Conservation (phyloP, 2,888 invertebrate species). For the Agrypnus murinus region DNA sequence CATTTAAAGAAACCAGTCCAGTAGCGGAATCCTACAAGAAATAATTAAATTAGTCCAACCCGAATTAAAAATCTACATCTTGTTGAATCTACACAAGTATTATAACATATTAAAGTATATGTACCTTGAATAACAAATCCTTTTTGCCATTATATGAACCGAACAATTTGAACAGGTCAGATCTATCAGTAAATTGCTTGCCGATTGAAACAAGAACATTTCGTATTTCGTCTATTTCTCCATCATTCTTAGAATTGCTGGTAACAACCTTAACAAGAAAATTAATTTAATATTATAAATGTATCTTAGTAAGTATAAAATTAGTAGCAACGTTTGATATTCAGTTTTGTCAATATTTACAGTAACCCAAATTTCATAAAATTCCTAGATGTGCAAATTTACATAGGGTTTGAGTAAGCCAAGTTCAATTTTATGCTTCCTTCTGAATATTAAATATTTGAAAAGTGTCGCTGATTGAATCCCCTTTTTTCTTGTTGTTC, state of each 20-base stretch:
- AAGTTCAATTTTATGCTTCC: too few relatives aligned
- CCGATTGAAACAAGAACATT: conserved; percentile 78
- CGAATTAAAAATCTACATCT: conserved; percentile 5
- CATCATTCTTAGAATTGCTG: conserved; percentile 66
- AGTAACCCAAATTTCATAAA: too few relatives aligned
- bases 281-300: conserved; percentile 12
- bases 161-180: conserved; percentile 79
- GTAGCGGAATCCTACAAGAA: conserved; percentile 69
- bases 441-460: too few relatives aligned
- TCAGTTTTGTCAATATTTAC: too few relatives aligned
- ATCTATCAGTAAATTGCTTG: conserved; percentile 73
- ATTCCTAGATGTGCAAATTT: too few relatives aligned
- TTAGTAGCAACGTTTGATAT: too few relatives aligned
- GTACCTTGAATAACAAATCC: conserved; percentile 74
- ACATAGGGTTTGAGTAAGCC: too few relatives aligned
- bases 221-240: conserved; percentile 74
- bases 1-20: conserved; percentile 68
- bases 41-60: conserved; percentile 1
- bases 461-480: too few relatives aligned
- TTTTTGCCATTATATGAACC: conserved; percentile 74
- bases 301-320: not conserved
- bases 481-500: not conserved
- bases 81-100: too few relatives aligned
- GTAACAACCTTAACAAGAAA: conserved; percentile 66
- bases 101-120: conserved; percentile 5